These are phyloP conservation scores for Deilephila porcellus DNA, from an alignment of 2,888 invertebrate genomes.

Conservation along the genomic window DNA sequence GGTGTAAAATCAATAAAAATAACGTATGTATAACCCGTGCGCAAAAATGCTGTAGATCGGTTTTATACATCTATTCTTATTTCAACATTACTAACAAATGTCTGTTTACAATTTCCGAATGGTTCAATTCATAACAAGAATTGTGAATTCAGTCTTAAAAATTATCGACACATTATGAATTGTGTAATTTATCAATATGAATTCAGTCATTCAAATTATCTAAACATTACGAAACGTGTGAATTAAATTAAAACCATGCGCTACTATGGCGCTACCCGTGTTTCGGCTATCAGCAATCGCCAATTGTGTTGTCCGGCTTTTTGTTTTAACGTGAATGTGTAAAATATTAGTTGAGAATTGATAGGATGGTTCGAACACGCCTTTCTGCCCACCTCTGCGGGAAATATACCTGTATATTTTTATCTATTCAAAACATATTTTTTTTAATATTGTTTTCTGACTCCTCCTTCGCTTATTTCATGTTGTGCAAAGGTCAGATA, in stretches of 20 bases:
- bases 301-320: conserved; percentile 57
- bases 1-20: no score
- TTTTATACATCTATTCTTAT: no score
- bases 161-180: no score
- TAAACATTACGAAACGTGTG: no score
- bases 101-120: no score
- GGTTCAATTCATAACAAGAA: neutral
- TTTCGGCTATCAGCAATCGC: conserved; percentile 36
- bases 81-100: no score
- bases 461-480: no score
- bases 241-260: neutral
- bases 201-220: no score
- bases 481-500: no score
- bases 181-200: no score
- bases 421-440: neutral
- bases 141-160: neutral
- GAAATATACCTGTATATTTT: neutral
- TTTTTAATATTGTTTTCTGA: neutral
- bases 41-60: no score
- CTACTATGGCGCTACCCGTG: conserved; percentile 22
- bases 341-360: conserved; percentile 70
- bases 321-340: conserved; percentile 66
- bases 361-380: conserved; percentile 47
- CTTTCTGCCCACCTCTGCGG: neutral
- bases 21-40: no score